Conservation (phyloP, 2,113 vertebrate genomes). For the zebrafish (Danio rerio) region DNA sequence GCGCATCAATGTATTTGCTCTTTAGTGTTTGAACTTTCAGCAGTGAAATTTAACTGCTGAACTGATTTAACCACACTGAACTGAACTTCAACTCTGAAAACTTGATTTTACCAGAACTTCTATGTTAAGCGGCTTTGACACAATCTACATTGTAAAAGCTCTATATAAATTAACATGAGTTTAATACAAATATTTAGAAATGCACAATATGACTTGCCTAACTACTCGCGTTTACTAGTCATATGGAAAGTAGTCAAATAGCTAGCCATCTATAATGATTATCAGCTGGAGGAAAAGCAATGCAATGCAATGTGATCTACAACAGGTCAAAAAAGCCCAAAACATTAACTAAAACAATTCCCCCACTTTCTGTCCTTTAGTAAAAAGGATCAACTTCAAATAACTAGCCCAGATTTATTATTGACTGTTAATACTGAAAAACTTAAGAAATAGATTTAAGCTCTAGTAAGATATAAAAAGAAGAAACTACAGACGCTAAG, state of each 20-base stretch:
- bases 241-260: not conserved
- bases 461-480: not conserved
- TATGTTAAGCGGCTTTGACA: too few species aligned
- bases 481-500: not conserved
- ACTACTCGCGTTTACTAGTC: not conserved
- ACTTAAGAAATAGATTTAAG: not conserved
- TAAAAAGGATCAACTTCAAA: not conserved
- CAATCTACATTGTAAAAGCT: too few species aligned
- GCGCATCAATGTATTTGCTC: too few species aligned
- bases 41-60: too few species aligned
- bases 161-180: too few species aligned
- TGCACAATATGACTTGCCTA: not conserved
- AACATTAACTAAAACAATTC: not conserved
- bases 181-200: not conserved
- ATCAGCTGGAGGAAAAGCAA: not conserved
- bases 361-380: not conserved
- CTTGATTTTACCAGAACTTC: too few species aligned
- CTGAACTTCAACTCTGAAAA: too few species aligned
- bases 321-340: not conserved
- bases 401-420: not conserved
- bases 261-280: not conserved
- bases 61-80: too few species aligned
- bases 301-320: not conserved
- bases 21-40: too few species aligned
- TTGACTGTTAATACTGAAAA: not conserved